Base-by-base conservation (phyloP, 2,797 vertebrate species). In the Sternarchorhynchus goeldii region DNA sequence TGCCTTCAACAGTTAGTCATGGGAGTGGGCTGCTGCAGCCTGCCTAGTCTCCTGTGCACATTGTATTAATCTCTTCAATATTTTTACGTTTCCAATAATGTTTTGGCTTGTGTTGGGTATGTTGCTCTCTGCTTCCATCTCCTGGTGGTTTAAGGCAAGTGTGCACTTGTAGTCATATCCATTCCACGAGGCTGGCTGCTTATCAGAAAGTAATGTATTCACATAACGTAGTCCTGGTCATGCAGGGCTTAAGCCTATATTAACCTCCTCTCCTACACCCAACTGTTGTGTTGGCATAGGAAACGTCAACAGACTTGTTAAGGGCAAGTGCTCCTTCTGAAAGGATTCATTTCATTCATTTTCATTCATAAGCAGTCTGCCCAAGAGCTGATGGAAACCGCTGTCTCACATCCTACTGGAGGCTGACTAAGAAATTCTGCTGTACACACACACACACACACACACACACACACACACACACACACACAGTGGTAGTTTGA, bases 91-190 rank as follows among this genome's bases (percentile, higher is more conserved):
- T 50, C 41, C 39, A 68, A 41, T 41, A 67, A 21, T 6, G 18
- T 29, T 64, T 12, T 64, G 18, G 32, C 34, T 8, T 20, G 10
- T 8, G 0, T 34, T n/a, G 36, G 45, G n/a, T 57, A 21, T 45
- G 18, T 73, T 87, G 87, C 86, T 79, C 76, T 89, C 34, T 93
- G 87, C 89, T 88, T 86, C 90, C 91, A 90, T 89, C 93, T 92
- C 31, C 86, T 92, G 93, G 90, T 67, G 2, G 0, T 45, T n/a
- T 7, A 17, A 45, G 29, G 73, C 5, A 75, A 60, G 5, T 66
- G 45, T 57, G 21, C 71, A 14, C 16, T 34, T 76, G 31, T 58
- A 16, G 25, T 70, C 8, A 29, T 66, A 45, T 71, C 12, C n/a
- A 45, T 41, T 10, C 2, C 39, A 62, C 8, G 41, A 56, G 17